Percentiles rank a stretch among this genome's conserved stretches.
Evolutionary conservation across 2,797 vertebrate species (phyloP).

Genomic region (Sciurus carolinensis): DNA sequence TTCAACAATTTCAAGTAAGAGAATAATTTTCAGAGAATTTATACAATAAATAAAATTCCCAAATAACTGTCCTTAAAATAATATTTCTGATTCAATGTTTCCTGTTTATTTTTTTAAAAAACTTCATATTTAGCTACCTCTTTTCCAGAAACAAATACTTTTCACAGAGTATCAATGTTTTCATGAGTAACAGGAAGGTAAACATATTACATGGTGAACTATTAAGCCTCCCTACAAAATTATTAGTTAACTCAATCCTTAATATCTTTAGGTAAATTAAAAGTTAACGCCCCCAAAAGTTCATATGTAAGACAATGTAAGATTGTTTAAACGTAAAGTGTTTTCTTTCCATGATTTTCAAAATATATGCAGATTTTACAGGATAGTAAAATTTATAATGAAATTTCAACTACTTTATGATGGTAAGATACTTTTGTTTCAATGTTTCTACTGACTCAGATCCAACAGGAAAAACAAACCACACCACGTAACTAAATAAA

Average conservation of each 20-base stretch:
- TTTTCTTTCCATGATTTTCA: neutral
- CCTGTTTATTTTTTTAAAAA: neutral
- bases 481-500: neutral
- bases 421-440: neutral
- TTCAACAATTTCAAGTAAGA: neutral
- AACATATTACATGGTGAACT: neutral
- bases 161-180: neutral
- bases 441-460: neutral
- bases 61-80: conserved; percentile 1
- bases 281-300: neutral
- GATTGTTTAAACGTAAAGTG: neutral
- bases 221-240: neutral
- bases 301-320: no score
- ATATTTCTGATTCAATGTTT: neutral
- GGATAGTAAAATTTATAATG: neutral
- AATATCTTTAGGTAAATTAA: neutral
- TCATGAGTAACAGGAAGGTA: neutral
- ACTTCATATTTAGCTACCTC: neutral
- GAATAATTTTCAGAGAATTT: neutral
- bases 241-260: neutral
- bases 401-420: neutral
- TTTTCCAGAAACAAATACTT: neutral
- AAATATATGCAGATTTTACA: neutral
- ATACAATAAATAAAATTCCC: neutral
- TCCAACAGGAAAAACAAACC: neutral